Evolutionary conservation across 2,113 vertebrate genomes (phyloP).

Genomic region (Ptyas mucosa): DNA sequence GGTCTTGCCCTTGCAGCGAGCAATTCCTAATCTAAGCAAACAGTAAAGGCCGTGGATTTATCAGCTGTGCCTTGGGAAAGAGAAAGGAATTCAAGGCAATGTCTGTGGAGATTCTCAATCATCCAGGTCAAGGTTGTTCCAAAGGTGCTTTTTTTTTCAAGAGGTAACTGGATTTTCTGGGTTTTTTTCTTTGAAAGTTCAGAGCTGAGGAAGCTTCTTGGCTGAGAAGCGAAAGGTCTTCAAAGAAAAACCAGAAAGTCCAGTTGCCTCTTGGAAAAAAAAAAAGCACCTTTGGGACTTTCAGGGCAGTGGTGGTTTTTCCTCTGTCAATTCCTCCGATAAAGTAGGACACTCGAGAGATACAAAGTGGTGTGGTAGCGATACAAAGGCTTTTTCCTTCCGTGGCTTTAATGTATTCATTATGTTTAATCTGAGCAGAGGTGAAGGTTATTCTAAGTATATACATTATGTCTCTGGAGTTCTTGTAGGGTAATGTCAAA

Average conservation of each 20-base stretch:
- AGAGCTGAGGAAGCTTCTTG: too few species aligned
- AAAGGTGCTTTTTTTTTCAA: too few species aligned
- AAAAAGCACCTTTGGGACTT: too few species aligned
- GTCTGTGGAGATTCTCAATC: too few species aligned
- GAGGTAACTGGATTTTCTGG: too few species aligned
- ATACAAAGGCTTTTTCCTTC: not conserved
- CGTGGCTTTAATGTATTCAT: not conserved
- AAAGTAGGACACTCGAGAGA: not conserved
- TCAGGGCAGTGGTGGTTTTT: not conserved
- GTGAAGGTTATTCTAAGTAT: not conserved
- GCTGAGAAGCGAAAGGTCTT: too few species aligned
- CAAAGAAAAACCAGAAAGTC: too few species aligned
- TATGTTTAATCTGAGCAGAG: not conserved
- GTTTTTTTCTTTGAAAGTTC: too few species aligned
- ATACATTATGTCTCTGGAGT: too few species aligned
- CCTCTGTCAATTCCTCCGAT: not conserved
- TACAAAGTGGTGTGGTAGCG: not conserved
- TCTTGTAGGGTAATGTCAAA: not conserved
- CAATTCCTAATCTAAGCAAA: not conserved
- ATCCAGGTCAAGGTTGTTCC: too few species aligned
- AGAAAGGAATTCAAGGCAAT: not conserved
- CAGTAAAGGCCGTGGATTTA: not conserved
- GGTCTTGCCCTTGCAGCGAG: not conserved
- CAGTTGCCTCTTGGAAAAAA: too few species aligned
- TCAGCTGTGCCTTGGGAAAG: not conserved